Evolutionary conservation across 2,113 vertebrate species (phyloP).

Genomic region (Martes martes): DNA sequence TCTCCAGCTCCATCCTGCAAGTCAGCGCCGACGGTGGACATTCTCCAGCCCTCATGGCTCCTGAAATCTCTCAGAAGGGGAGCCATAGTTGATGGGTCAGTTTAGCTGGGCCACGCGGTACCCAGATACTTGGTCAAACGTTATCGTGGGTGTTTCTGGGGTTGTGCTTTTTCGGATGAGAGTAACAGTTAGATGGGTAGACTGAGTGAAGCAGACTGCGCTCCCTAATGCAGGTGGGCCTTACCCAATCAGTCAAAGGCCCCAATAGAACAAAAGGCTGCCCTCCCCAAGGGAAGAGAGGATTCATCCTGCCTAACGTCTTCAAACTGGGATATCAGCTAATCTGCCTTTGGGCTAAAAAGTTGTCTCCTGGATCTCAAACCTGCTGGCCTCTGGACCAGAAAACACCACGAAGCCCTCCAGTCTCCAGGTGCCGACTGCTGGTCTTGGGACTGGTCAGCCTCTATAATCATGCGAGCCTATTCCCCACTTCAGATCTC

Average conservation of each 20-base stretch:
- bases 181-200: neutral
- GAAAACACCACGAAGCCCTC: neutral
- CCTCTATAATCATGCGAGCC: neutral
- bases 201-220: neutral
- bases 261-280: neutral
- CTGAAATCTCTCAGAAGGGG: neutral
- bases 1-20: neutral
- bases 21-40: accelerated
- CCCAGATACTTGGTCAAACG: neutral
- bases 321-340: neutral
- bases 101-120: neutral
- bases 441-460: neutral
- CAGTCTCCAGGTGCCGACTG: neutral
- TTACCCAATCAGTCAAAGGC: neutral
- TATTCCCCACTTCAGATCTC: neutral
- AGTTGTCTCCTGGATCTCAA: neutral
- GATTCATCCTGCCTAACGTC: neutral
- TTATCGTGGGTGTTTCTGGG: neutral
- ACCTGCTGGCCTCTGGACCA: neutral
- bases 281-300: neutral
- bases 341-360: neutral
- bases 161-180: neutral
- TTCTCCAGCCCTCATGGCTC: neutral
- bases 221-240: neutral
- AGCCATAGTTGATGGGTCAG: neutral